These are phyloP conservation scores for Paragorgia papillata DNA, from an alignment of 92 coral and sea anemone genomes.

Conservation along the genomic window DNA sequence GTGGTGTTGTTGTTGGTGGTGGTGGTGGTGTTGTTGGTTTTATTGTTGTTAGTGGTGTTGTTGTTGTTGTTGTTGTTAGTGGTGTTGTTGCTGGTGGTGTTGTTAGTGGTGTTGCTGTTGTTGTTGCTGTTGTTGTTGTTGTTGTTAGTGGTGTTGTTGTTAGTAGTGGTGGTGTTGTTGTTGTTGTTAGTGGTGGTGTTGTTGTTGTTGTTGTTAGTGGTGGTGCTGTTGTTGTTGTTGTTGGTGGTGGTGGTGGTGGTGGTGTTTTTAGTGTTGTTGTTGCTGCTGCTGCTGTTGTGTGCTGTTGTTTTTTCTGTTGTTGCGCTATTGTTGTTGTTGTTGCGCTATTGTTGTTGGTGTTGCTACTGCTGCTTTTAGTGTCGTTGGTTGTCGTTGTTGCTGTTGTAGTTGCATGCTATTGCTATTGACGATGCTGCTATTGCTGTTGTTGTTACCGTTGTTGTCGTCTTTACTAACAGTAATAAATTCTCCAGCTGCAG, in stretches of 20 bases:
- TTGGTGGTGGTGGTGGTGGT: neutral
- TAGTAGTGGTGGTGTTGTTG: too few relatives aligned
- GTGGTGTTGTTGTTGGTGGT: too few relatives aligned
- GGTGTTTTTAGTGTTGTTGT: neutral
- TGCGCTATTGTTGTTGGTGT: neutral
- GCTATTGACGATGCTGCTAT: neutral
- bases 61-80: too few relatives aligned
- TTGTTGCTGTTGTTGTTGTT: too few relatives aligned
- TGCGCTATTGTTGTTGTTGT: neutral
- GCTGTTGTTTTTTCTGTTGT: neutral
- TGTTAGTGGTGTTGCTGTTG: too few relatives aligned
- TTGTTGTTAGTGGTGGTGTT: too few relatives aligned
- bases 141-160: too few relatives aligned
- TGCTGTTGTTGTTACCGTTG: neutral
- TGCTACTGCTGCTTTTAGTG: neutral
- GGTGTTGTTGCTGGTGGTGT: too few relatives aligned
- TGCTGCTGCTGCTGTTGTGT: neutral
- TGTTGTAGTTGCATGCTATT: neutral
- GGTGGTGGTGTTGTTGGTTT: too few relatives aligned
- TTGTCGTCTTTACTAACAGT: neutral
- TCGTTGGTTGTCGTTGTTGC: neutral
- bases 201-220: too few relatives aligned
- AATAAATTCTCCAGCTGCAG: constrained; percentile 2
- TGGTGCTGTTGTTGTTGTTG: neutral
- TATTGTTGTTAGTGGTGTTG: too few relatives aligned